Evolutionary conservation across 1,140 invertebrate genomes (phyloP).

Genomic region (Drosophila orosa): DNA sequence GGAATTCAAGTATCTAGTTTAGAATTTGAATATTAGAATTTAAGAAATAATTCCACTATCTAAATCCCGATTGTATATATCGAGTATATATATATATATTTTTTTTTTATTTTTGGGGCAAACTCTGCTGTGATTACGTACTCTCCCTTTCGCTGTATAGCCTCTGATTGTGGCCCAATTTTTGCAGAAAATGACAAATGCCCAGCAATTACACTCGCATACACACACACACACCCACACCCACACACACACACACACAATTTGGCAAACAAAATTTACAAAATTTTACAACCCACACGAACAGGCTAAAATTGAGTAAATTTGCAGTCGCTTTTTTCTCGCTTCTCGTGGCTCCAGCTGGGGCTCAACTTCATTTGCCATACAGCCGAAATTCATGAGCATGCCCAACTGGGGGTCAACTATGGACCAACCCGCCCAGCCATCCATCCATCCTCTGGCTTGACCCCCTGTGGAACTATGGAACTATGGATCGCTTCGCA

Average conservation of each 20-base stretch:
- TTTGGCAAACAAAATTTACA: slow-evolving; percentile 57
- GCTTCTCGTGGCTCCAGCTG: slow-evolving; percentile 48
- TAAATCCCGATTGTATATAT: background rate
- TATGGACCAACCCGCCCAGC: slow-evolving; percentile 17
- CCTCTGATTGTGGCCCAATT: slow-evolving; percentile 31
- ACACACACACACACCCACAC: background rate
- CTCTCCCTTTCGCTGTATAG: slow-evolving; percentile 24
- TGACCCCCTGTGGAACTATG: slow-evolving; percentile 15
- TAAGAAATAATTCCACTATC: background rate
- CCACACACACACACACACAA: background rate
- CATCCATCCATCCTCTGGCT: background rate
- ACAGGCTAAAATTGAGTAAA: slow-evolving; percentile 49
- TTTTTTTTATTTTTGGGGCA: background rate
- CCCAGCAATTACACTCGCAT: slow-evolving; percentile 43
- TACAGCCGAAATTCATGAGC: slow-evolving; percentile 73
- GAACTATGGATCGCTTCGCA: slow-evolving; percentile 11
- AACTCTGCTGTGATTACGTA: slow-evolving; percentile 4
- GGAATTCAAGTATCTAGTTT: background rate
- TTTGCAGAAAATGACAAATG: slow-evolving; percentile 42
- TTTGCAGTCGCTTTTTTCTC: slow-evolving; percentile 50
- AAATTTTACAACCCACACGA: slow-evolving; percentile 41
- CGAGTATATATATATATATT: background rate
- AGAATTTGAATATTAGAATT: background rate
- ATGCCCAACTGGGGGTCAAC: slow-evolving; percentile 47
- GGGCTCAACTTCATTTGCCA: slow-evolving; percentile 59